Base-by-base conservation (phyloP, 2,888 invertebrate species). In the Coenonympha glycerion region DNA sequence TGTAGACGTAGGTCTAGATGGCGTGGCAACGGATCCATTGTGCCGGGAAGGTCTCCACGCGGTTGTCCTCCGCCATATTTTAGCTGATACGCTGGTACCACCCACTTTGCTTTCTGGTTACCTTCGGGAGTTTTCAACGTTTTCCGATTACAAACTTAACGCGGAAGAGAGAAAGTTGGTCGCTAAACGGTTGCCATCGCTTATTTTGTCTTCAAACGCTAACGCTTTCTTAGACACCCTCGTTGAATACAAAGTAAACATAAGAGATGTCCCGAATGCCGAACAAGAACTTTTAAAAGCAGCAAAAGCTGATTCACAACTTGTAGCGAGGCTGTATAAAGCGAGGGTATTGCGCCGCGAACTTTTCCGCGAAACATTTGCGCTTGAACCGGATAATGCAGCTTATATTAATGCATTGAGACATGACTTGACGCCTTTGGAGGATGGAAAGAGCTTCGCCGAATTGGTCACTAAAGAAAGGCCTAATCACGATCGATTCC, bases 1-100 rank as follows among this genome's bases (percentile, higher is more conserved):
- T 0, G 65, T 65, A 24, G 74, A 69, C 1, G 60, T 82, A 2
- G 83, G 82, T 0, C 58, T 82, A 3, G 76, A 81, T 47, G 83
- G 82, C 1, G 51, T 39, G 2, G 6, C 54, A 1, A 22, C 73
- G 2, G 66, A 70, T 41, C 71, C 67, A 1, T 49, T 65, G 0
- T 83, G 78, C 49, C 30, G 19, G 0, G 82, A 83, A 59, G 80
- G 79, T 1, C 55, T 83, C 9, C 82, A 83, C 39, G 71, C 74
- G 1, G 73, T 72, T 1, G 60, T 83, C 2, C 56, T 81, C 31
- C 69, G 78, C 1, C 59, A 69, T 8, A 52, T 83, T 13, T 39
- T 81, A 21, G 42, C 56, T 4, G 56, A 55, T 9, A 58, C 60
- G 2, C 42, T 60, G 2, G 61, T 63, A 13, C 47, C 66, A 1